These are phyloP conservation scores for Dolichallabes microphthalmus DNA, from an alignment of 2,113 vertebrate genomes.

Conservation along the genomic window DNA sequence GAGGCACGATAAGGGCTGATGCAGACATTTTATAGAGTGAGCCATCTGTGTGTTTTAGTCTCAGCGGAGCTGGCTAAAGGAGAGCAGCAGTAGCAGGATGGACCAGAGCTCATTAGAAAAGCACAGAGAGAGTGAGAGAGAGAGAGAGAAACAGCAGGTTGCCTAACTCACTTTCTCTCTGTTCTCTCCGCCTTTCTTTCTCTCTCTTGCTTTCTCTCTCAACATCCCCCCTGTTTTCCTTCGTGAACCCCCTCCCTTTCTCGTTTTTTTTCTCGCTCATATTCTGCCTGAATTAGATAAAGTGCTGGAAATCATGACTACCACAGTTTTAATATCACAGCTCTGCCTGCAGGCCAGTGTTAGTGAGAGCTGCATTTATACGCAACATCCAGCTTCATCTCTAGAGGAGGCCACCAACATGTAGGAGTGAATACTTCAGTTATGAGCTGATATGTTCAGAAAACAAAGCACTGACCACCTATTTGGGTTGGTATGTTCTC, in stretches of 20 bases:
- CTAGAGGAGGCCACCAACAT: neutral
- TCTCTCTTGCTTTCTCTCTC: neutral
- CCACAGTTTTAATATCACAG: constrained; percentile 14
- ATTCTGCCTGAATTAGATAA: constrained; percentile 30
- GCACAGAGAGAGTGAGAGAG: constrained; percentile 37
- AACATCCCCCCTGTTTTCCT: neutral
- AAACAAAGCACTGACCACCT: neutral
- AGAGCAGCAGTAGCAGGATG: constrained; percentile 39
- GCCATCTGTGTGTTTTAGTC: constrained; percentile 39
- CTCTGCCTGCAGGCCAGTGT: neutral
- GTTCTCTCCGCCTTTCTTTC: neutral
- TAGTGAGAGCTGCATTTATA: neutral
- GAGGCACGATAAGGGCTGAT: constrained; percentile 4
- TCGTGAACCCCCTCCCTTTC: no score
- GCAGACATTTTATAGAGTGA: constrained; percentile 16
- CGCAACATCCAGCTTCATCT: neutral
- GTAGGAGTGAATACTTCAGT: neutral
- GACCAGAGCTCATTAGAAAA: constrained; percentile 46
- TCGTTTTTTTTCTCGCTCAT: neutral
- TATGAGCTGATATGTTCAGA: neutral
- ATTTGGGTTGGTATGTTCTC: neutral
- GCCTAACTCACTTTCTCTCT: neutral
- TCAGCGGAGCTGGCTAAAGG: constrained; percentile 23
- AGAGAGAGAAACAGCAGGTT: neutral
- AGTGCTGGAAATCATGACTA: neutral